Conservation (phyloP, 2,888 invertebrate genomes). For the Gerris lacustris region DNA sequence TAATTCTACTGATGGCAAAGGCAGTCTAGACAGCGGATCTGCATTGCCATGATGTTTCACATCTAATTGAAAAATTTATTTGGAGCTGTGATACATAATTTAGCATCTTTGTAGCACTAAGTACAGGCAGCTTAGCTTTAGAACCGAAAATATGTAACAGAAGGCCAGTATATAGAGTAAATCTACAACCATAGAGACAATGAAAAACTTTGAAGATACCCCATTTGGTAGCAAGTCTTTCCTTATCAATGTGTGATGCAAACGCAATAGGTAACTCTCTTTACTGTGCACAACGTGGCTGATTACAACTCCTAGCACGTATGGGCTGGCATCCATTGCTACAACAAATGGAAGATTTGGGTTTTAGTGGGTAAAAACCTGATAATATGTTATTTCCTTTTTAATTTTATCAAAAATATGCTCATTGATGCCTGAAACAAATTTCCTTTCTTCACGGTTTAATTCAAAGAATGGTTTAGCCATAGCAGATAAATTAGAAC, state of each 20-base stretch:
- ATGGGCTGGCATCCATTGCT: too few relatives aligned
- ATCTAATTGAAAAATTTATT: background rate
- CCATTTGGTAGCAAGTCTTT: background rate
- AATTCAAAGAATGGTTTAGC: too few relatives aligned
- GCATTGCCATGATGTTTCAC: background rate
- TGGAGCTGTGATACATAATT: too few relatives aligned
- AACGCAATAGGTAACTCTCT: background rate
- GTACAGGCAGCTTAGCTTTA: background rate
- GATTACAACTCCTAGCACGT: too few relatives aligned
- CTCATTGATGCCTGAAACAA: too few relatives aligned
- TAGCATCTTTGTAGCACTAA: background rate
- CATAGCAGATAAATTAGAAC: too few relatives aligned
- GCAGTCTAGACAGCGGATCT: background rate
- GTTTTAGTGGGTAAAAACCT: too few relatives aligned
- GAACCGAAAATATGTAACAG: background rate
- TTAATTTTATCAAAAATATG: too few relatives aligned
- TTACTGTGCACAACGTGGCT: too few relatives aligned
- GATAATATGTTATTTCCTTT: too few relatives aligned
- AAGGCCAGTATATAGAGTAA: background rate
- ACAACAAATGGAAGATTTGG: too few relatives aligned
- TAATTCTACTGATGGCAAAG: background rate
- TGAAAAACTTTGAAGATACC: background rate
- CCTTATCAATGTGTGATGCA: background rate
- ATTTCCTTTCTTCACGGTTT: too few relatives aligned
- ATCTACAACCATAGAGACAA: background rate